phyloP scores from a whole-genome alignment of 2,797 vertebrate species.

The Chaenodraco wilsoni region DNA sequence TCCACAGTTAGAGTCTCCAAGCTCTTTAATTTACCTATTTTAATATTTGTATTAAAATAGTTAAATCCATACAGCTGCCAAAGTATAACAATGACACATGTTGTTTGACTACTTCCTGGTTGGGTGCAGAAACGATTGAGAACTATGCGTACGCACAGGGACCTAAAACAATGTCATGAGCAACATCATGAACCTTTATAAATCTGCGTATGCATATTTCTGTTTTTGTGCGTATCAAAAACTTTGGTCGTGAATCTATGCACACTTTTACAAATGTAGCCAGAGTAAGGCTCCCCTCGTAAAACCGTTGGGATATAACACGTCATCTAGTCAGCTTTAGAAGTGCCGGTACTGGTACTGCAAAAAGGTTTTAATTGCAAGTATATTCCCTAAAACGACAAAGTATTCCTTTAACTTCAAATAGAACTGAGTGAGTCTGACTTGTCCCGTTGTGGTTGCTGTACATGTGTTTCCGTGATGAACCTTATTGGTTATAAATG shows the following conservation, averaged over 20 bases:
- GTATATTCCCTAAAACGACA: too few species aligned
- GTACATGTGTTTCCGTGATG: too few species aligned
- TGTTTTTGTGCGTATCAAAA: too few species aligned
- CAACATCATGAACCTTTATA: too few species aligned
- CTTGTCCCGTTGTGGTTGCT: neutral
- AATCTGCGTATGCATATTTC: too few species aligned
- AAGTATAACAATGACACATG: slow-evolving; percentile 2
- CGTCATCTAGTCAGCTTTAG: neutral
- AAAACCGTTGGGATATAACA: neutral
- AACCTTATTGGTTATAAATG: neutral
- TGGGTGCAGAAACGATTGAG: too few species aligned
- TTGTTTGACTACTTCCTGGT: neutral
- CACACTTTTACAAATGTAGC: neutral
- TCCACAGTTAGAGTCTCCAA: neutral
- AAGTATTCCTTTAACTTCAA: slow-evolving; percentile 8
- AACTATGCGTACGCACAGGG: too few species aligned
- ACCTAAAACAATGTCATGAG: too few species aligned
- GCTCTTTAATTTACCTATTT: neutral
- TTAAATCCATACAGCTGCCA: neutral
- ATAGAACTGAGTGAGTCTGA: neutral
- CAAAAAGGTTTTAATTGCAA: too few species aligned
- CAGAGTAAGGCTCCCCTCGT: neutral
- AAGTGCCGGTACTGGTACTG: neutral
- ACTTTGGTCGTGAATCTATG: neutral
- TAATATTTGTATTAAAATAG: neutral